Evolutionary conservation across 2,888 invertebrate species (phyloP), one percentile per base, ranked within the genome.

Genomic region (Seira musarum): DNA sequence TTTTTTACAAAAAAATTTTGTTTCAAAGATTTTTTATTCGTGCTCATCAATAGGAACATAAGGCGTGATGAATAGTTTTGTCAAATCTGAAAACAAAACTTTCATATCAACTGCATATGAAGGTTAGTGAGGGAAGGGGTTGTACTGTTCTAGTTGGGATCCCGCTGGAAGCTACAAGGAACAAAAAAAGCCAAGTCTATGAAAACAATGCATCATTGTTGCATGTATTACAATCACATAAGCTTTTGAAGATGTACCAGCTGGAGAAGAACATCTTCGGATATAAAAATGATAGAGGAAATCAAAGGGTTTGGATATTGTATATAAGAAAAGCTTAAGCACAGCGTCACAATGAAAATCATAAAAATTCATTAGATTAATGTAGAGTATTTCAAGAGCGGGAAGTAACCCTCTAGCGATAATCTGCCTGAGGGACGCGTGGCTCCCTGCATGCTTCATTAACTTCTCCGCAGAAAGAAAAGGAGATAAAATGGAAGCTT

Each of bases 381-480:
- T 67, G 68, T 21, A 46, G 71, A 25, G 49, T 53, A 57, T 79
- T 81, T 81, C 72, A 79, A 79, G 83, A 83, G 84, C 84, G 84
- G 84, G 82, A 82, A 84, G 80, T 19, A 67, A 61, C 72, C 78
- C 78, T 67, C 61, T 63, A 72, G 78, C 78, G 40, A 71, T 65
- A 64, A 24, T 66, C 40, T 21, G 81, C 82, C 85, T 78, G 74
- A 72, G 83, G 84, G 80, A 84, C 85, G 85, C 85, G 84, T 85
- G 84, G 85, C 85, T 83, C 83, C 84, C 84, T 85, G 76, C 82
- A 84, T 81, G 85, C 78, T 85, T 85, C 85, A 85, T 85, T 85
- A 79, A 83, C 80, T 30, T 30, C 72, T 60, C 46, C 35, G 68
- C 13, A 30, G 73, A 64, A 17, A 57, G 53, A 46, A 21, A 46